A percentile compares a stretch with the other conserved stretches of the same genome.
phyloP scores from a whole-genome alignment of 1,140 invertebrate genomes.

The Littorina saxatilis region DNA sequence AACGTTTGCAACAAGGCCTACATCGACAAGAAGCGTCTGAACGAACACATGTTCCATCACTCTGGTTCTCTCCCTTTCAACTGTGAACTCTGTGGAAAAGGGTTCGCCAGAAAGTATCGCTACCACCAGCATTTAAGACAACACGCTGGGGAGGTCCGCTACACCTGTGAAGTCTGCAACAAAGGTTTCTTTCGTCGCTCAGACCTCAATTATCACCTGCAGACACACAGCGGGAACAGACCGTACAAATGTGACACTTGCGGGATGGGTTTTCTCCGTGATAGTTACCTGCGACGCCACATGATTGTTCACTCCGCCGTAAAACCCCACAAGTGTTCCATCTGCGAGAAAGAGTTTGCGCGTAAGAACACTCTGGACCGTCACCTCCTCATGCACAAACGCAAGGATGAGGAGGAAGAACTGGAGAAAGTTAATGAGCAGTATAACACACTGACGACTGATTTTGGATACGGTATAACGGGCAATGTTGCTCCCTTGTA shows the following conservation, averaged over 20 bases:
- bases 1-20: slow-evolving; percentile 36
- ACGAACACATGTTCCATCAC: slow-evolving; percentile 32
- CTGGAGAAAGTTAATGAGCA: too few relatives aligned
- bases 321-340: slow-evolving; percentile 80
- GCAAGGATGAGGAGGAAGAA: slow-evolving; percentile 78
- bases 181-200: slow-evolving; percentile 37
- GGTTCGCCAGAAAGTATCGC: slow-evolving; percentile 69
- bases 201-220: slow-evolving; percentile 57
- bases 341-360: slow-evolving; percentile 93
- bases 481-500: not conserved
- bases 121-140: slow-evolving; percentile 45
- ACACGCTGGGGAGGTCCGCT: slow-evolving; percentile 50
- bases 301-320: slow-evolving; percentile 32
- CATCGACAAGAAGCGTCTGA: slow-evolving; percentile 15
- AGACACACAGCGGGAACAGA: slow-evolving; percentile 69
- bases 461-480: slow-evolving; percentile 11
- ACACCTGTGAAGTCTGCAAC: slow-evolving; percentile 47
- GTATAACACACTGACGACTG: not conserved
- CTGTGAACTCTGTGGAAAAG: slow-evolving; percentile 44
- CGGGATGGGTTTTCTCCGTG: slow-evolving; percentile 60
- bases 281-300: slow-evolving; percentile 54
- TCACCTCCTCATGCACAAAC: slow-evolving; percentile 96
- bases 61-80: slow-evolving; percentile 33
- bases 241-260: slow-evolving; percentile 73
- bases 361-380: slow-evolving; percentile 96